Conservation (phyloP, 2,797 vertebrate species). For the Delichon dasypus region DNA sequence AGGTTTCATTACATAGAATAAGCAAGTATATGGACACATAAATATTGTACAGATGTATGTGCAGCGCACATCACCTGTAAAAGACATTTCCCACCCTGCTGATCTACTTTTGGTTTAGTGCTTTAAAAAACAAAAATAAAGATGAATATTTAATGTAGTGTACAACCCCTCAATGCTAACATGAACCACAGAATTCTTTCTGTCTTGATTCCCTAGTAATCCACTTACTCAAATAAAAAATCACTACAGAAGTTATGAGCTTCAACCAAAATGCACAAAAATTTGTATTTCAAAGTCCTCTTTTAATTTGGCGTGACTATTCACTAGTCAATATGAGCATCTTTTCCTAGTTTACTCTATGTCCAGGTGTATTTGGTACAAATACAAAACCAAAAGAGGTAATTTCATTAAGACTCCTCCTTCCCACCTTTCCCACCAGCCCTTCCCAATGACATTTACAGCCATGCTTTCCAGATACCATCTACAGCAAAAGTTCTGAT, state of each 20-base stretch:
- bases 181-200: background rate
- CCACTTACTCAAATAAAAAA: conserved; percentile 8
- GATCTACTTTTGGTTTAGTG: background rate
- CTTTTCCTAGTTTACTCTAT: background rate
- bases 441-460: background rate
- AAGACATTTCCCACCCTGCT: background rate
- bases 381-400: background rate
- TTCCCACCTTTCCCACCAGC: background rate
- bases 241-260: background rate
- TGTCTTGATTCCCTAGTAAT: background rate
- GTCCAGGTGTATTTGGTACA: background rate
- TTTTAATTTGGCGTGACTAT: background rate
- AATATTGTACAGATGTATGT: background rate
- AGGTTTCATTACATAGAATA: background rate
- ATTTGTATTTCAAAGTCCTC: conserved; percentile 20
- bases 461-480: background rate
- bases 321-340: background rate
- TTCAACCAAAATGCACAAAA: background rate
- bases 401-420: background rate
- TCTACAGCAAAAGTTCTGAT: background rate
- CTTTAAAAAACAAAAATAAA: background rate
- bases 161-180: background rate
- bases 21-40: background rate
- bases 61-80: background rate
- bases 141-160: background rate